Percentiles rank a stretch among this genome's conserved stretches.
Conservation (phyloP, 2,113 vertebrate species). For the Nothobranchius furzeri region DNA sequence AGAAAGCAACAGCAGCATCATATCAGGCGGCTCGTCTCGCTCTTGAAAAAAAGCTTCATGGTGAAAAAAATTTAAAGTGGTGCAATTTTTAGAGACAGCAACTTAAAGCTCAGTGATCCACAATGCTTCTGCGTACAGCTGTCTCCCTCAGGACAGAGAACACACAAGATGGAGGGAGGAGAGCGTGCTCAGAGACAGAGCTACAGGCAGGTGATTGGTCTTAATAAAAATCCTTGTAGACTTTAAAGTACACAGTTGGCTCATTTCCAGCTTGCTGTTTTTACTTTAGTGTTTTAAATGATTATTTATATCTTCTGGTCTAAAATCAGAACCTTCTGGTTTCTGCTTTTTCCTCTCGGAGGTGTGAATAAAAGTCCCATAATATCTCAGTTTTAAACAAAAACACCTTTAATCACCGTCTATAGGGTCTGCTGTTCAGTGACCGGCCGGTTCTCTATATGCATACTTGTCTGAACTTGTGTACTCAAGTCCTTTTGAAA, state of each 20-base stretch:
- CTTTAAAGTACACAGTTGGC: not conserved
- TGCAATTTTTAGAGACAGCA: conserved; percentile 55
- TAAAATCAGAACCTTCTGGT: no score
- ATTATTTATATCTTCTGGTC: no score
- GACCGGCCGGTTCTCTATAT: no score
- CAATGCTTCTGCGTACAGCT: conserved; percentile 58
- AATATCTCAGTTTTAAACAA: no score
- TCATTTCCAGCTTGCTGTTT: not conserved
- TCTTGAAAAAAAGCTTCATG: conserved; percentile 36
- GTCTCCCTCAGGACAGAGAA: conserved; percentile 60
- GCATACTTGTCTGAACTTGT: no score
- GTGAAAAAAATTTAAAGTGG: conserved; percentile 20
- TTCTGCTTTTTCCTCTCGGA: no score
- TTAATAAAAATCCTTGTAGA: not conserved
- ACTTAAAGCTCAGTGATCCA: conserved; percentile 74
- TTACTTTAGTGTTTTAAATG: no score
- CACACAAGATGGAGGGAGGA: conserved; percentile 34
- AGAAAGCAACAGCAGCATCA: conserved; percentile 24
- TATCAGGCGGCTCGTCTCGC: conserved; percentile 22
- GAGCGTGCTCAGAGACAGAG: conserved; percentile 5
- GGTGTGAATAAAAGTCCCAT: no score
- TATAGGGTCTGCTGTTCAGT: no score
- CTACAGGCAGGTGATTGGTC: conserved; percentile 32
- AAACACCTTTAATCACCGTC: no score
- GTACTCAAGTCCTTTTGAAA: no score